A percentile compares a stretch with the other conserved stretches of the same genome.
phyloP scores from a whole-genome alignment of 1,140 invertebrate species.

The Reticulitermes speratus region DNA sequence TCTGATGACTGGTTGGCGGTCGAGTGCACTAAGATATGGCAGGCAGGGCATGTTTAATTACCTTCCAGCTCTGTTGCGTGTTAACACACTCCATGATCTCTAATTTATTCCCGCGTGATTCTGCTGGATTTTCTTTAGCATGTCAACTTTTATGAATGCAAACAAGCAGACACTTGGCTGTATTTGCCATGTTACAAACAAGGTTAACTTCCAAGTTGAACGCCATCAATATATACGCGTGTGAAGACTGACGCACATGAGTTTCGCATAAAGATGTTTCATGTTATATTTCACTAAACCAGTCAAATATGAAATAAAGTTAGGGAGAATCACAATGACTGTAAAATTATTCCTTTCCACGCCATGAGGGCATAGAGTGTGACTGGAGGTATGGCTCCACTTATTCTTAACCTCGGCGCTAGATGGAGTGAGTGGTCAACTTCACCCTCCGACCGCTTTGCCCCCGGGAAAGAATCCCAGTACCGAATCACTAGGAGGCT shows the following conservation, averaged over 20 bases:
- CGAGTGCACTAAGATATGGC: neutral
- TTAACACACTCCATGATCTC: neutral
- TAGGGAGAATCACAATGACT: too few species aligned
- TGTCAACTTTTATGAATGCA: neutral
- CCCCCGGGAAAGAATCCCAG: too few species aligned
- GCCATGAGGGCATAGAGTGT: too few species aligned
- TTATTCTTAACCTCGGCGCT: too few species aligned
- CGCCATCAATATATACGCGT: neutral
- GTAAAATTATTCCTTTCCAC: too few species aligned
- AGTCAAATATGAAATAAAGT: too few species aligned
- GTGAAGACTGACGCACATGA: neutral
- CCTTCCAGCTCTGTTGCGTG: neutral
- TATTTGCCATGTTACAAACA: neutral
- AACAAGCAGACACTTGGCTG: neutral
- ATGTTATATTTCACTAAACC: too few species aligned
- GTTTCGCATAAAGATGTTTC: neutral
- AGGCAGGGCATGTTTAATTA: constrained; percentile 5
- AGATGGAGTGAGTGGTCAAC: too few species aligned
- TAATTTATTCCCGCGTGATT: constrained; percentile 16
- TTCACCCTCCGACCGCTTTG: too few species aligned
- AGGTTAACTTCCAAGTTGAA: neutral
- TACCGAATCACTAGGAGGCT: too few species aligned
- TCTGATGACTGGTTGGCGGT: neutral
- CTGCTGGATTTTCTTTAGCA: neutral
- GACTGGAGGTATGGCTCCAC: too few species aligned